Conservation (phyloP, 92 coral and sea anemone species). For the Umimayanthus kanabou region DNA sequence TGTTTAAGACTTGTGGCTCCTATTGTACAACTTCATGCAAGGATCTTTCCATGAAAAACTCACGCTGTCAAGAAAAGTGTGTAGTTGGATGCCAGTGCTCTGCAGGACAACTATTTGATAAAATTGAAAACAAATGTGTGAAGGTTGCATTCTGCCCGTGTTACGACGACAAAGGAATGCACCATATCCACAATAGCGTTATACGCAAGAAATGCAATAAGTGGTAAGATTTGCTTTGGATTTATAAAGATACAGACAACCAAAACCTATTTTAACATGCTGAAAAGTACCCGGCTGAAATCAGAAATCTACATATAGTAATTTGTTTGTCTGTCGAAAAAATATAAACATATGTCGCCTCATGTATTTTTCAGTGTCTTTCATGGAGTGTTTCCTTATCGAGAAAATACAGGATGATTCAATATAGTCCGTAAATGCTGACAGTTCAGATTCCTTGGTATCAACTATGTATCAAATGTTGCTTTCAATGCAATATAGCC, state of each 20-base stretch:
- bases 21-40: conserved; percentile 31
- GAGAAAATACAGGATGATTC: too few relatives aligned
- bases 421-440: too few relatives aligned
- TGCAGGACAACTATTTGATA: conserved; percentile 25
- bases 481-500: too few relatives aligned
- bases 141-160: conserved; percentile 28
- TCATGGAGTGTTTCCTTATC: too few relatives aligned
- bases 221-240: conserved; percentile 27
- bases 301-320: too few relatives aligned
- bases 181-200: conserved; percentile 22
- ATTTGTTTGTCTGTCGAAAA: too few relatives aligned
- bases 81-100: conserved; percentile 51
- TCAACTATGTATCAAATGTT: too few relatives aligned
- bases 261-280: too few relatives aligned
- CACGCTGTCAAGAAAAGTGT: conserved; percentile 39
- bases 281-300: too few relatives aligned
- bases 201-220: conserved; percentile 36
- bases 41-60: conserved; percentile 40
- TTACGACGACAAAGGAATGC: conserved; percentile 26
- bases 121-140: conserved; percentile 39
- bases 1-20: conserved; percentile 43
- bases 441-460: too few relatives aligned
- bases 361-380: too few relatives aligned
- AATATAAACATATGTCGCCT: too few relatives aligned
- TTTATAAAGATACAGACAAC: background rate